Evolutionary conservation across 2,797 vertebrate species (phyloP).

Genomic region (Lophotriccus pileatus): DNA sequence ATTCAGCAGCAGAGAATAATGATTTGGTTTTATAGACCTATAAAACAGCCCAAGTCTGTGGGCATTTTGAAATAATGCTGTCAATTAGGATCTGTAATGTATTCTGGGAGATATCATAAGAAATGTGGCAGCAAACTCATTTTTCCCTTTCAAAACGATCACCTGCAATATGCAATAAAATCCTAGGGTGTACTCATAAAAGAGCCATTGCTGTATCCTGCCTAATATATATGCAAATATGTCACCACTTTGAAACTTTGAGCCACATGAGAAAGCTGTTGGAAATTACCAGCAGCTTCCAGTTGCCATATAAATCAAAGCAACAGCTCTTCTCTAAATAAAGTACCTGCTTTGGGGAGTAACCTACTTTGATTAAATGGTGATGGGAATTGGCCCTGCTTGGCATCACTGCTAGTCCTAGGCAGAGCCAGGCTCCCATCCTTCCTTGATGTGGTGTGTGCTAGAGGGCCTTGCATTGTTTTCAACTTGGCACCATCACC

Average conservation of each 20-base stretch:
- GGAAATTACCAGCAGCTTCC: constrained; percentile 47
- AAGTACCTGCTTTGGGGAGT: constrained; percentile 12
- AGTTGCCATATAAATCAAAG: constrained; percentile 51
- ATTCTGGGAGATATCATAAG: constrained; percentile 12
- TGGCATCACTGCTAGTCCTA: rapidly evolving
- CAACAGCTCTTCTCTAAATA: constrained; percentile 13
- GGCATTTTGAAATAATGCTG: constrained; percentile 57
- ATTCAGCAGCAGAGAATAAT: constrained; percentile 25
- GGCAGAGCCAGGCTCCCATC: background rate
- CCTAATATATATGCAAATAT: constrained; percentile 67
- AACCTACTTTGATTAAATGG: constrained; percentile 18
- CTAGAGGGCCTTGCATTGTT: rapidly evolving
- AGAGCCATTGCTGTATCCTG: constrained; percentile 17
- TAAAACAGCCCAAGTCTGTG: constrained; percentile 51
- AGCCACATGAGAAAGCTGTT: background rate
- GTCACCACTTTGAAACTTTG: constrained; percentile 42
- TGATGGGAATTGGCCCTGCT: background rate
- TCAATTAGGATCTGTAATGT: constrained; percentile 57
- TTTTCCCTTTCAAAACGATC: constrained; percentile 35
- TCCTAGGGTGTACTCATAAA: constrained; percentile 25
- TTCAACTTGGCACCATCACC: background rate
- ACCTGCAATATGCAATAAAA: constrained; percentile 55
- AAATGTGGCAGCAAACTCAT: background rate
- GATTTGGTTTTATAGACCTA: constrained; percentile 47
- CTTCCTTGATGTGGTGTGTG: background rate